These are phyloP conservation scores for Haliaeetus leucogaster DNA, from an alignment of 2,113 vertebrate species.

Conservation along the genomic window DNA sequence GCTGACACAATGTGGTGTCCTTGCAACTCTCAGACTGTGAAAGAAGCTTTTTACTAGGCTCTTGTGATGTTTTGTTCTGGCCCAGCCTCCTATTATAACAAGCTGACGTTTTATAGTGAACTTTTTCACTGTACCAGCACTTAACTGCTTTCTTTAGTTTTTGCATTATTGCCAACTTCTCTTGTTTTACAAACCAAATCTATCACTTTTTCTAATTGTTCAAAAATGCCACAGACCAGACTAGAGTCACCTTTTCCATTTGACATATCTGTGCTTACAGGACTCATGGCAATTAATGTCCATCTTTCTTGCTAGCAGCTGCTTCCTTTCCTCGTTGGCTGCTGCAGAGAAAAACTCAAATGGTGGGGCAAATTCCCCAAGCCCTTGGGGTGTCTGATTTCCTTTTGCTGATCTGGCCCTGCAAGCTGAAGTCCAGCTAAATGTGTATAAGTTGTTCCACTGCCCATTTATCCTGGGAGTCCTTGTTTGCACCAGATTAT, in stretches of 20 bases:
- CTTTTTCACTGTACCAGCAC: constrained; percentile 31
- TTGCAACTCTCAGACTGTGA: not conserved
- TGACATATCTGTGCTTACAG: constrained; percentile 4
- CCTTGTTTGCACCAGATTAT: constrained; percentile 34
- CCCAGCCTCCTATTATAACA: constrained; percentile 17
- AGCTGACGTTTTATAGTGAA: not conserved
- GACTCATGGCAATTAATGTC: constrained; percentile 15
- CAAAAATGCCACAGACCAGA: constrained; percentile 48
- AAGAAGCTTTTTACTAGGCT: constrained; percentile 29
- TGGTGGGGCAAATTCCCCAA: not conserved
- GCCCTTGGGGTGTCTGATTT: constrained; percentile 17
- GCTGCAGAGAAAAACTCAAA: not conserved
- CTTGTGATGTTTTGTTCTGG: constrained; percentile 31
- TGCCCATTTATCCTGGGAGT: constrained; percentile 54
- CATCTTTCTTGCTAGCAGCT: constrained; percentile 43
- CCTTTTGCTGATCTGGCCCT: not conserved
- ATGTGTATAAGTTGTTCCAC: constrained; percentile 30
- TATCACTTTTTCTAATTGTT: constrained; percentile 53
- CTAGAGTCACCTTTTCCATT: constrained; percentile 60
- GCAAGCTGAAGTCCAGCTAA: not conserved
- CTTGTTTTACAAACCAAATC: constrained; percentile 59
- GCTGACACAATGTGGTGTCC: not conserved
- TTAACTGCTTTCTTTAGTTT: constrained; percentile 38
- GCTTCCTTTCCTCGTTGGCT: constrained; percentile 37
- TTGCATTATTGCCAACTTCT: constrained; percentile 48